Evolutionary conservation across 2,888 invertebrate species (phyloP).

Genomic region (Lysandra coridon): DNA sequence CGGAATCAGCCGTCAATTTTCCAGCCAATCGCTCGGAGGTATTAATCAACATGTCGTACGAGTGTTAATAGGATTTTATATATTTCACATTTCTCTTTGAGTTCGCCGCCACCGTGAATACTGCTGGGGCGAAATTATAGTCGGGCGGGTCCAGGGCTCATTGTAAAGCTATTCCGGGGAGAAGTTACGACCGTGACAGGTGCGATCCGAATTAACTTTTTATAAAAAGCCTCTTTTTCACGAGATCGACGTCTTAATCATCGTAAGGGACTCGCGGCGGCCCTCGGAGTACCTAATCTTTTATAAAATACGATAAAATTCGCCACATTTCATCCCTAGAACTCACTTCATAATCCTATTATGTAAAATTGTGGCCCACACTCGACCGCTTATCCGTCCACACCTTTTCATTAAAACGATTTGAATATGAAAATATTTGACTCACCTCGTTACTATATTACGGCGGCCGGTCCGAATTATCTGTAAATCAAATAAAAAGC

Average conservation of each 20-base stretch:
- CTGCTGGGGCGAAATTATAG: conserved; percentile 64
- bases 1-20: conserved; percentile 51
- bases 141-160: conserved; percentile 65
- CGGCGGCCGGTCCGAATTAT: conserved; percentile 9
- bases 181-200: conserved; percentile 78
- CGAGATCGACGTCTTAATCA: conserved; percentile 72
- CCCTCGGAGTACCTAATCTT: conserved; percentile 14
- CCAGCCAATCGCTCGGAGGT: conserved; percentile 55
- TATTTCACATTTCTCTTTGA: conserved; percentile 68
- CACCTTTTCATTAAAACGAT: conserved; percentile 2
- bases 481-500: conserved; percentile 24
- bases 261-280: conserved; percentile 57
- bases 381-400: conserved; percentile 13
- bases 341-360: neutral
- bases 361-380: neutral
- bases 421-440: conserved; percentile 2
- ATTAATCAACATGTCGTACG: conserved; percentile 73
- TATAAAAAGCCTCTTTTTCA: conserved; percentile 75
- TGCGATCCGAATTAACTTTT: conserved; percentile 78
- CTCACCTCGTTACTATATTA: neutral
- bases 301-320: conserved; percentile 25
- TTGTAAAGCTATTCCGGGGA: conserved; percentile 72
- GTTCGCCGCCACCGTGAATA: conserved; percentile 65
- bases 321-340: neutral
- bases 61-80: conserved; percentile 71